Conservation (phyloP, 2,888 invertebrate species). For the Athrips mouffetella region DNA sequence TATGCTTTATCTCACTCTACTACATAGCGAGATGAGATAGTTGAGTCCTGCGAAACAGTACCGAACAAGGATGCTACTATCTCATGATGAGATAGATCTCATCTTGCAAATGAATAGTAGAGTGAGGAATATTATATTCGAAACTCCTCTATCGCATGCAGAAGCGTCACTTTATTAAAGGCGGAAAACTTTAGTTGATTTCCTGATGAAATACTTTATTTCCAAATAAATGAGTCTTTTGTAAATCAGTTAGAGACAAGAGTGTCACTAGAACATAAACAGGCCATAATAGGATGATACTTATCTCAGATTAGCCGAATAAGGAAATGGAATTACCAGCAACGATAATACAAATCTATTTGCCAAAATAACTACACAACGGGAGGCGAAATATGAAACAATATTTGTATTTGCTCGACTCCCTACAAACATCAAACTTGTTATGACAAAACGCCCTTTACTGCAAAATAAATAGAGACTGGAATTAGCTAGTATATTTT, state of each 20-base stretch:
- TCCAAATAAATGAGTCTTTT: too few species aligned
- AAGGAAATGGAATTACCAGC: slow-evolving; percentile 59
- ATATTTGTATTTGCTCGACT: slow-evolving; percentile 67
- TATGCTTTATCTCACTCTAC: too few species aligned
- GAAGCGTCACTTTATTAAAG: too few species aligned
- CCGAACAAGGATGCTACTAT: too few species aligned
- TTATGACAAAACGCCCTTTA: slow-evolving; percentile 63
- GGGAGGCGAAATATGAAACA: slow-evolving; percentile 63
- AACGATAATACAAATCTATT: slow-evolving; percentile 63
- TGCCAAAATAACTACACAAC: slow-evolving; percentile 49
- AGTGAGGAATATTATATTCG: too few species aligned
- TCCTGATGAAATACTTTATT: too few species aligned
- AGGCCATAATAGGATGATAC: slow-evolving; percentile 18
- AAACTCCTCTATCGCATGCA: too few species aligned
- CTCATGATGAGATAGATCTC: too few species aligned
- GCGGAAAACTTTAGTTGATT: too few species aligned
- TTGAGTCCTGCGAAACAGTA: too few species aligned
- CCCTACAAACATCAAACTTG: slow-evolving; percentile 45
- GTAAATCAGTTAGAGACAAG: background rate
- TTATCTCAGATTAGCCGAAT: slow-evolving; percentile 45
- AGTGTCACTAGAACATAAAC: background rate
- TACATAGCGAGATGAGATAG: too few species aligned
- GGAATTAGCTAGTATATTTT: slow-evolving; percentile 72
- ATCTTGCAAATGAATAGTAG: too few species aligned
- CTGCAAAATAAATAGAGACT: slow-evolving; percentile 62